phyloP scores from a whole-genome alignment of 2,888 invertebrate genomes.

The Allophyes oxyacanthae region DNA sequence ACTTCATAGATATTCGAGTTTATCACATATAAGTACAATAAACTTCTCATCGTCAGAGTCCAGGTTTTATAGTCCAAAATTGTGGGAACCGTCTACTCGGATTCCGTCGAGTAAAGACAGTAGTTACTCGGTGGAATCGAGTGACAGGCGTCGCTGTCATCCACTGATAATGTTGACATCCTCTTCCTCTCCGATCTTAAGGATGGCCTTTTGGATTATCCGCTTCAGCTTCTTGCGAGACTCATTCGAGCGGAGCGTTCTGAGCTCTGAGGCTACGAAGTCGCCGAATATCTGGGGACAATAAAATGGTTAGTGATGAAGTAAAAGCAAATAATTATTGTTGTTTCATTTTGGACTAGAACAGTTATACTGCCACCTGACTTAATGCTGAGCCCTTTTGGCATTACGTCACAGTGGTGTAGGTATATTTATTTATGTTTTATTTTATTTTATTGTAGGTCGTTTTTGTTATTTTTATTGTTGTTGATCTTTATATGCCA shows the following conservation, averaged over 20 bases:
- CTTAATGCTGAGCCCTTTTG: too few species aligned
- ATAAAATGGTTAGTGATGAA: not conserved
- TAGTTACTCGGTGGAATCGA: constrained; percentile 55
- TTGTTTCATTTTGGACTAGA: too few species aligned
- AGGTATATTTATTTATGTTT: too few species aligned
- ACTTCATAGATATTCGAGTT: not conserved
- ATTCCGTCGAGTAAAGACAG: too few species aligned
- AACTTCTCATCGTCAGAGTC: constrained; percentile 26
- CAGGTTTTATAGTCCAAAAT: not conserved
- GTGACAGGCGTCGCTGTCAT: constrained; percentile 61
- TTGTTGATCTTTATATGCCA: too few species aligned
- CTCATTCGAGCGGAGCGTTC: constrained; percentile 76
- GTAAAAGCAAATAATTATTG: too few species aligned
- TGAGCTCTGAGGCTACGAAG: constrained; percentile 84
- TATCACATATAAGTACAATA: too few species aligned
- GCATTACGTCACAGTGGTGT: too few species aligned
- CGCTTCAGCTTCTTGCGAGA: constrained; percentile 78
- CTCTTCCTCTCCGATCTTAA: constrained; percentile 79
- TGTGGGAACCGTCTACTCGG: not conserved
- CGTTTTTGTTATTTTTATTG: too few species aligned
- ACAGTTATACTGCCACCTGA: not conserved
- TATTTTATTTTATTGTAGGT: too few species aligned
- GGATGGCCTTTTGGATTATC: constrained; percentile 82
- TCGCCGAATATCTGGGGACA: constrained; percentile 79
- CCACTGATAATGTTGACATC: constrained; percentile 69